These are phyloP conservation scores for Melanotaenia boesemani DNA, from an alignment of 2,797 vertebrate genomes.

Conservation along the genomic window DNA sequence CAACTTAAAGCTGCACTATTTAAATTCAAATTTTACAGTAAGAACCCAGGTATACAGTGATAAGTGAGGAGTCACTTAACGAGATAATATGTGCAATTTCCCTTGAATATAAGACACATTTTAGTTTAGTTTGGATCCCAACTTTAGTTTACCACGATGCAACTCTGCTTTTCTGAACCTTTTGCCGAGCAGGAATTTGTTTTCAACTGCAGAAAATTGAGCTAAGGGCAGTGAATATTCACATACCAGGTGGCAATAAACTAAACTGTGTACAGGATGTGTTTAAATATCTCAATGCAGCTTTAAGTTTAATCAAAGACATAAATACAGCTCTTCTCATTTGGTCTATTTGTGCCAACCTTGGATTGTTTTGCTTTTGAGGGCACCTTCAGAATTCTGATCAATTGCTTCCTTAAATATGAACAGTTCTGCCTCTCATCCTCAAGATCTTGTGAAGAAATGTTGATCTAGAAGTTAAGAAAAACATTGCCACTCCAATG, in stretches of 20 bases:
- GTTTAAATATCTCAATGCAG: conserved; percentile 10
- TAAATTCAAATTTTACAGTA: background rate
- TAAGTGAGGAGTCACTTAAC: no score
- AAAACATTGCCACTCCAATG: background rate
- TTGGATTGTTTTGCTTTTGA: conserved; percentile 68
- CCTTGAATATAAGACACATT: no score
- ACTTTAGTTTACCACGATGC: background rate
- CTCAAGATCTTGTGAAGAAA: conserved; percentile 85
- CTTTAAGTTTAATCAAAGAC: conserved; percentile 17
- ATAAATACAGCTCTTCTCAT: background rate
- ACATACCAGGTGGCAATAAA: background rate
- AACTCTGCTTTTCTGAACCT: background rate
- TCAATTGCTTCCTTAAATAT: conserved; percentile 85
- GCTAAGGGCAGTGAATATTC: background rate
- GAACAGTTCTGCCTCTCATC: conserved; percentile 86
- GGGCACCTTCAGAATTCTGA: conserved; percentile 82
- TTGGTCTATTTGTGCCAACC: conserved; percentile 72
- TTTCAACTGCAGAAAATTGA: background rate
- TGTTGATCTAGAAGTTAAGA: conserved; percentile 79
- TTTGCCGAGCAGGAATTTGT: background rate
- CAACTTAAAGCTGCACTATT: conserved; percentile 20
- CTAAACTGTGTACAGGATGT: background rate
- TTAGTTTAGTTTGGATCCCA: background rate
- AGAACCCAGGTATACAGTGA: background rate
- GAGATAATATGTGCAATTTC: background rate